Evolutionary conservation across 1,140 invertebrate species (phyloP), one percentile per base, ranked within the genome.

Genomic region (Pachypeltis micranthus): DNA sequence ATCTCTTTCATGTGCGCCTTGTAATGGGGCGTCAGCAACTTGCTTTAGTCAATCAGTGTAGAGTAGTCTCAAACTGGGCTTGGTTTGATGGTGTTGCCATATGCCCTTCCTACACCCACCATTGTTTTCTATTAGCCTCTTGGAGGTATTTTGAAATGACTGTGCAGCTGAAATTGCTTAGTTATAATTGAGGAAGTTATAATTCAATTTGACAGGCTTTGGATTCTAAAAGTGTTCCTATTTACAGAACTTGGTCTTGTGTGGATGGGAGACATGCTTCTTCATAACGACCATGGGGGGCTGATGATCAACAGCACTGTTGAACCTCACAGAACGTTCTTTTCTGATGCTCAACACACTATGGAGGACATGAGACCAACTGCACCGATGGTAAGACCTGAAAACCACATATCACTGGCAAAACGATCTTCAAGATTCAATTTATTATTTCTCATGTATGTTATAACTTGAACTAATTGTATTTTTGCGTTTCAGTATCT

Each of bases 201-300:
- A n/a, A n/a, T n/a, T n/a, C n/a, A n/a, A n/a, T n/a, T n/a, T n/a
- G n/a, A n/a, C n/a, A n/a, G n/a, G n/a, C n/a, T n/a, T n/a, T n/a
- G n/a, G n/a, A n/a, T n/a, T n/a, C n/a, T n/a, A n/a, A 47, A 16
- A 47, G 2, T 47, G 7, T 60, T 47, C 63, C 16, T 64, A 2
- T 19, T 69, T 63, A 31, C 61, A 69, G 84, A 85, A 69, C 73
- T 85, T 73, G 82, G 83, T 67, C 83, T 86, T 80, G 82, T 85
- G 69, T 86, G 84, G 84, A 85, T 85, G 80, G 82, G 82, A 0
- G 80, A 82, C 63, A 76, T 79, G 74, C 76, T 81, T 71, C 73
- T 80, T 61, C 76, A 78, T 56, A 76, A 75, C 63, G 80, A 81
- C 66, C 74, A 78, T 51, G 56, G 47, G 21, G 39, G 66, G 2